Percentiles rank a stretch among this genome's conserved stretches.
phyloP scores from a whole-genome alignment of 2,797 vertebrate species.

The Phalloptychus januarius region DNA sequence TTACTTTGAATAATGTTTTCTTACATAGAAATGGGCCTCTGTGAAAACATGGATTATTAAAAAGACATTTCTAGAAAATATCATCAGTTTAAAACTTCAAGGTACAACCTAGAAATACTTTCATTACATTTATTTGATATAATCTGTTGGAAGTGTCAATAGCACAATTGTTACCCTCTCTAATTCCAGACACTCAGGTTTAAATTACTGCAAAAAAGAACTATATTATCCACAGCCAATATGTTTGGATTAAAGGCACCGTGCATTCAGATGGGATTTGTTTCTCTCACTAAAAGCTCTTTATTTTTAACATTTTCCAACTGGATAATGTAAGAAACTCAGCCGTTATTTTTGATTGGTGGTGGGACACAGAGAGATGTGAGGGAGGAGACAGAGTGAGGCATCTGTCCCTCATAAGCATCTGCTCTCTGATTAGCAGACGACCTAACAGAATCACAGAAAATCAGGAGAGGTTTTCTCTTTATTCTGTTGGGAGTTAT shows the following conservation, averaged over 20 bases:
- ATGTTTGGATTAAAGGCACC: background rate
- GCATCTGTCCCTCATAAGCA: slow-evolving; percentile 55
- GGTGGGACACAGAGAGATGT: slow-evolving; percentile 51
- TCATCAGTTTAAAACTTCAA: background rate
- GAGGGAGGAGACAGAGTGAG: slow-evolving; percentile 52
- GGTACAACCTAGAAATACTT: background rate
- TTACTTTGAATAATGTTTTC: background rate
- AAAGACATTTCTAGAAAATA: background rate
- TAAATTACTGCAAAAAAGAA: background rate
- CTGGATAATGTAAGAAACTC: slow-evolving; percentile 26
- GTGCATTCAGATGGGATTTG: slow-evolving; percentile 23
- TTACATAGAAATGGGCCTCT: background rate
- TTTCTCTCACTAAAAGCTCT: slow-evolving; percentile 35
- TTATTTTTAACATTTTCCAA: slow-evolving; percentile 27
- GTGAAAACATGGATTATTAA: background rate
- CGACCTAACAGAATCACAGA: slow-evolving; percentile 4
- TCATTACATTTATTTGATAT: background rate
- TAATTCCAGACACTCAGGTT: background rate
- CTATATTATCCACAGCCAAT: background rate
- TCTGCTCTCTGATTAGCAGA: slow-evolving; percentile 49
- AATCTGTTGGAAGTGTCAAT: background rate
- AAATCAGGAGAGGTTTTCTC: slow-evolving; percentile 2
- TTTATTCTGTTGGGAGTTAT: background rate
- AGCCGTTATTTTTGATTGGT: slow-evolving; percentile 36
- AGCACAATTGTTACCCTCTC: background rate